phyloP scores from a whole-genome alignment of 2,888 invertebrate species.

The Choristoneura rosaceana region DNA sequence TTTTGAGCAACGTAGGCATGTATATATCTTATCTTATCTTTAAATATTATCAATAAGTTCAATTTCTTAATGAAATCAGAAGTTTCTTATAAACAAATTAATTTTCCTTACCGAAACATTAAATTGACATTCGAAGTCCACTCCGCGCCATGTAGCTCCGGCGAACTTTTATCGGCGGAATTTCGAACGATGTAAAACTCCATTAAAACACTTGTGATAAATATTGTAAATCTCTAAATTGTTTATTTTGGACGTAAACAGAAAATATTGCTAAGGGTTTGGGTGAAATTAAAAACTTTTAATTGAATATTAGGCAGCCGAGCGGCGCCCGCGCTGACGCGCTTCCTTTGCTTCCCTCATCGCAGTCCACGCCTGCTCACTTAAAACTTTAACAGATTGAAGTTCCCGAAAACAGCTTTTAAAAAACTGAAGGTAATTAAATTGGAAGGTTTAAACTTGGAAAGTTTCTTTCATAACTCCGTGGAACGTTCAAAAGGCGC shows the following conservation, averaged over 20 bases:
- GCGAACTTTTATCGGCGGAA: constrained; percentile 32
- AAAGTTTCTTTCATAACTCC: constrained; percentile 40
- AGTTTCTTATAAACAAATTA: constrained; percentile 20
- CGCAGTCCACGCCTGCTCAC: constrained; percentile 52
- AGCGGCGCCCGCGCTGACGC: constrained; percentile 60
- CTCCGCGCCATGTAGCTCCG: constrained; percentile 14
- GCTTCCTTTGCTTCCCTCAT: constrained; percentile 59
- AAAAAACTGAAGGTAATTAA: constrained; percentile 40
- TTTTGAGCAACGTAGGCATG: too few species aligned
- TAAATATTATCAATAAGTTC: neutral
- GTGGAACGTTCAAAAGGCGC: constrained; percentile 23
- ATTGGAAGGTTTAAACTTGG: constrained; percentile 38
- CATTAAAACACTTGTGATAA: constrained; percentile 47
- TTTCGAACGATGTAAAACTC: constrained; percentile 41
- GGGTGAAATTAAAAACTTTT: constrained; percentile 77
- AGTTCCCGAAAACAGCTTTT: constrained; percentile 55
- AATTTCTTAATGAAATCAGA: neutral
- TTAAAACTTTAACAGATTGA: constrained; percentile 60
- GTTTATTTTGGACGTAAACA: constrained; percentile 69
- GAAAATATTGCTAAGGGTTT: constrained; percentile 71
- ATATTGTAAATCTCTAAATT: constrained; percentile 53
- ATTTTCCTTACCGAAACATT: constrained; percentile 12
- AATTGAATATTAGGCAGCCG: constrained; percentile 80
- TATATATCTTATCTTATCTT: neutral
- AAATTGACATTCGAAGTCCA: constrained; percentile 34